Conservation (phyloP, 2,113 vertebrate species). For the Ifrita kowaldi region DNA sequence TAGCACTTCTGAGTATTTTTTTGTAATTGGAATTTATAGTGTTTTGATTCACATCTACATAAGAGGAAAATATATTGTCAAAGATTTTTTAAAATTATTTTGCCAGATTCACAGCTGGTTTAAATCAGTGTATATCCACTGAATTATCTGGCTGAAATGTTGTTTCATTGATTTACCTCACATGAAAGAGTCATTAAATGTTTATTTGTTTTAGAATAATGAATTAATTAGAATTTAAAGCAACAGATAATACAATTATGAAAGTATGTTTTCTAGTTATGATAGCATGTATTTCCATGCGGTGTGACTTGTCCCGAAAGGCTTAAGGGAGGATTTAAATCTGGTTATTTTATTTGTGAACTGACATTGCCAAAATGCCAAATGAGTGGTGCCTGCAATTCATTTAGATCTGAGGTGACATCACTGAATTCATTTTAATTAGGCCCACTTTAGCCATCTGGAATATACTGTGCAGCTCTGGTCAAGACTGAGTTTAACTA, state of each 20-base stretch:
- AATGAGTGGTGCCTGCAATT: conserved; percentile 40
- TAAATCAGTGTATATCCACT: neutral
- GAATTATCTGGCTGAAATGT: neutral
- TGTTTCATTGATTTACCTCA: neutral
- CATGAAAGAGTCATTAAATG: neutral
- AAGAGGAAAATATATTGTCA: neutral
- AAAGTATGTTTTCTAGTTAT: neutral
- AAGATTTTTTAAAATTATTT: neutral
- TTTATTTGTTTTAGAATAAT: conserved; percentile 8
- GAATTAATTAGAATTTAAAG: neutral
- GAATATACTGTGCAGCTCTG: conserved; percentile 25
- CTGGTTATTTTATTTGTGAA: conserved; percentile 27
- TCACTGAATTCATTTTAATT: conserved; percentile 64
- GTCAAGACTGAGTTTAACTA: conserved; percentile 30
- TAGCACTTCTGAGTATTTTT: neutral
- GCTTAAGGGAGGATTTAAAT: conserved; percentile 24
- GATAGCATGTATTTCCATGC: conserved; percentile 5
- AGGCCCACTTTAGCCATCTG: conserved; percentile 61
- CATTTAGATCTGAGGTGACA: conserved; percentile 59
- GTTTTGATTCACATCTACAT: neutral
- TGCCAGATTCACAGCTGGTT: neutral
- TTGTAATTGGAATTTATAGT: neutral
- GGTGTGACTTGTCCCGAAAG: neutral
- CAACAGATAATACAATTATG: neutral
- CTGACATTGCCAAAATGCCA: conserved; percentile 50